phyloP scores from a whole-genome alignment of 53 echinoderm and acorn worm genomes.

The Holothuria scabra region DNA sequence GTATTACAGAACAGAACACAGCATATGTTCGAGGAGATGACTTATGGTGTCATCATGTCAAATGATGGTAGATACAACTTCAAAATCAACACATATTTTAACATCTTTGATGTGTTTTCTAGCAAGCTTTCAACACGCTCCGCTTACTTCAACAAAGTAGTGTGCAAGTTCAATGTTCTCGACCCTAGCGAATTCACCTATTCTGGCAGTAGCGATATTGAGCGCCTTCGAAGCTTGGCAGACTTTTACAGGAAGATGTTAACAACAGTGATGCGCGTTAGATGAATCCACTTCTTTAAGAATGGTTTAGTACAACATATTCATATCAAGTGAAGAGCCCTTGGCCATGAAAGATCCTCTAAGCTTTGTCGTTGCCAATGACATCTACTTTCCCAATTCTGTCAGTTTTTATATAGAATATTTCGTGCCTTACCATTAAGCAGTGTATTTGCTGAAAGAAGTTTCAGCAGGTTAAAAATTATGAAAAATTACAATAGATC shows the following conservation, averaged over 20 bases:
- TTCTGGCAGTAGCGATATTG: neutral
- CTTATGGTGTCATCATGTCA: conserved; percentile 1
- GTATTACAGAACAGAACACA: neutral
- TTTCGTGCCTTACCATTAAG: neutral
- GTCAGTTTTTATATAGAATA: conserved; percentile 7
- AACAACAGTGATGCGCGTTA: neutral
- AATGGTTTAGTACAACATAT: neutral
- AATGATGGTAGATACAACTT: conserved; percentile 18
- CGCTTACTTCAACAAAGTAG: conserved; percentile 14
- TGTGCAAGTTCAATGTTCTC: conserved; percentile 9
- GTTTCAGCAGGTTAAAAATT: neutral
- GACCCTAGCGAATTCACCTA: conserved; percentile 5
- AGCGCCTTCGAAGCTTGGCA: conserved; percentile 1
- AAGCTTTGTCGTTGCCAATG: neutral
- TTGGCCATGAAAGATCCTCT: neutral
- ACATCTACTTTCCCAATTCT: conserved; percentile 6
- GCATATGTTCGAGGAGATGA: neutral
- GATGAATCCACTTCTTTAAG: neutral
- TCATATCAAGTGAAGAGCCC: conserved; percentile 6
- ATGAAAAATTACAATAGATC: conserved; percentile 6
- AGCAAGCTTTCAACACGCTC: conserved; percentile 19
- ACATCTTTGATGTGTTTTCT: neutral
- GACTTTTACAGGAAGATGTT: conserved; percentile 2
- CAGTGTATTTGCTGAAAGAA: conserved; percentile 20
- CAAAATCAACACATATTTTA: conserved; percentile 10